Conservation (phyloP, 2,797 vertebrate genomes). For the Lepus oiostolus region DNA sequence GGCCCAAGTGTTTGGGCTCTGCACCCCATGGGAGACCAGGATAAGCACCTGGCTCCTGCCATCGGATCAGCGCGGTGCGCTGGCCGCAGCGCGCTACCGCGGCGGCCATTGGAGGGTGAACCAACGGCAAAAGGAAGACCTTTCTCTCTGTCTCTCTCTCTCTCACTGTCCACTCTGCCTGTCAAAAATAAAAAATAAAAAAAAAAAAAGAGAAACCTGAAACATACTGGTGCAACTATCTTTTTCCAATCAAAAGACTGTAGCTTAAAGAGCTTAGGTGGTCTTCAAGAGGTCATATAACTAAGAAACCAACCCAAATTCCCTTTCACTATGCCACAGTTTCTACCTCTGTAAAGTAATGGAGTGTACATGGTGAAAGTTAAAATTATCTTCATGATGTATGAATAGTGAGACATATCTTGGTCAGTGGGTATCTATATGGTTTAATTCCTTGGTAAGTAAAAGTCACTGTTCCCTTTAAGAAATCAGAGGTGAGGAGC, state of each 20-base stretch:
- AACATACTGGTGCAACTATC: not conserved
- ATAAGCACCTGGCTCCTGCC: too few relatives aligned
- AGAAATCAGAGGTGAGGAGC: not conserved
- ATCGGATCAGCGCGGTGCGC: too few relatives aligned
- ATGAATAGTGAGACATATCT: not conserved
- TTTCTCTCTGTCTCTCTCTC: too few relatives aligned
- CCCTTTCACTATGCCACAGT: not conserved
- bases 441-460: not conserved
- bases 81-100: too few relatives aligned
- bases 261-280: not conserved
- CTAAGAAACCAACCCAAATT: not conserved
- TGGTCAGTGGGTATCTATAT: not conserved
- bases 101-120: too few relatives aligned
- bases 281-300: not conserved
- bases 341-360: constrained; percentile 3
- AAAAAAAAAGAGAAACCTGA: not conserved
- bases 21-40: too few relatives aligned
- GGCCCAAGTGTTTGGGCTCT: too few relatives aligned
- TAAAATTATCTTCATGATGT: constrained; percentile 12
- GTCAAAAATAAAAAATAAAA: too few relatives aligned
- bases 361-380: not conserved
- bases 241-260: not conserved
- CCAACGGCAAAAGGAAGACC: too few relatives aligned
- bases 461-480: constrained; percentile 23
- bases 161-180: too few relatives aligned